Evolutionary conservation across 2,888 invertebrate genomes (phyloP).

Genomic region (Lasioglossum zephyrum): DNA sequence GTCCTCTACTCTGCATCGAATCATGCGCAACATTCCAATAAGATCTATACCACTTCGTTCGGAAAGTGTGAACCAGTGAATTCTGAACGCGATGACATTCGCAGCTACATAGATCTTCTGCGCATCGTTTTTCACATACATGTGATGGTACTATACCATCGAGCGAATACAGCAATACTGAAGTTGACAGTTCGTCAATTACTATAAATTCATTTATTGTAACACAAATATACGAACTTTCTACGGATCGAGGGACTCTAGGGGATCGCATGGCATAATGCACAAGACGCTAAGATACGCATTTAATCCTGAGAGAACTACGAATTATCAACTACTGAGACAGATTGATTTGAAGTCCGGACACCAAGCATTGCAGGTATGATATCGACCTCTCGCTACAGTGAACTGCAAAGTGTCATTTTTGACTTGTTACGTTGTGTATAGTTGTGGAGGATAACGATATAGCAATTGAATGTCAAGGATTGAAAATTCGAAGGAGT

Average conservation of each 20-base stretch:
- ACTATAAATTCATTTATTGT: neutral
- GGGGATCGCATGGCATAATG: neutral
- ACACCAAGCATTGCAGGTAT: neutral
- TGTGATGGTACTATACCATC: neutral
- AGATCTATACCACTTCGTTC: neutral
- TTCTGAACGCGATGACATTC: neutral
- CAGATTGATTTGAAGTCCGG: neutral
- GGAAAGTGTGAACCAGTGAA: conserved; percentile 7
- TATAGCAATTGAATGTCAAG: neutral
- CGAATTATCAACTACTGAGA: no score
- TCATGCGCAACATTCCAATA: conserved; percentile 32
- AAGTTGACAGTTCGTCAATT: neutral
- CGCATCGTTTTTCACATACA: neutral
- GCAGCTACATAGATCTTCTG: conserved; percentile 9
- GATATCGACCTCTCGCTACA: neutral
- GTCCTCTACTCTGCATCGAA: neutral
- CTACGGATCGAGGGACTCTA: neutral
- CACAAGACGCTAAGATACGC: neutral
- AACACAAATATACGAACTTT: neutral
- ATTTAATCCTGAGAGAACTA: neutral
- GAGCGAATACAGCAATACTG: neutral
- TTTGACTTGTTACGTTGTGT: neutral
- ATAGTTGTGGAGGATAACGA: neutral
- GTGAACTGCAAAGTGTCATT: neutral
- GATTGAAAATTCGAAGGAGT: neutral